Percentiles rank a stretch among this genome's conserved stretches.
phyloP scores from a whole-genome alignment of 2,888 invertebrate genomes.

The Stegana nigrithorax region DNA sequence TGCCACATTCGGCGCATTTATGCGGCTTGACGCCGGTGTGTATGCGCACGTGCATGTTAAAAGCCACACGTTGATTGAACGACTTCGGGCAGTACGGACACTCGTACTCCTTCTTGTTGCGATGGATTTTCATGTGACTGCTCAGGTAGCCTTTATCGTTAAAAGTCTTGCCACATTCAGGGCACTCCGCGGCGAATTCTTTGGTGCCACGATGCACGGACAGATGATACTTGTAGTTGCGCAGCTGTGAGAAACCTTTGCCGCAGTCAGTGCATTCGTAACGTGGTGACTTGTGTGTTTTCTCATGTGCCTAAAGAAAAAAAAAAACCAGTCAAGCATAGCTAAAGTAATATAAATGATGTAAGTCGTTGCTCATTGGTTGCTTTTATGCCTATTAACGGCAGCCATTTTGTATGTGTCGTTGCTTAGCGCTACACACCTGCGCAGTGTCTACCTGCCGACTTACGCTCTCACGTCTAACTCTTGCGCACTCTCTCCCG shows the following conservation, averaged over 20 bases:
- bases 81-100: conserved; percentile 85
- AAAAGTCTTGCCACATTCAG: conserved; percentile 84
- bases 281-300: conserved; percentile 68
- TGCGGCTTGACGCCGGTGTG: conserved; percentile 86
- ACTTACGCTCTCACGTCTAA: too few species aligned
- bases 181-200: conserved; percentile 79
- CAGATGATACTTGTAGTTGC: conserved; percentile 86
- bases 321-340: neutral
- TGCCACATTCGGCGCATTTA: conserved; percentile 81
- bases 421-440: neutral
- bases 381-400: neutral
- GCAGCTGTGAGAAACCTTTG: conserved; percentile 84
- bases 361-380: conserved; percentile 50
- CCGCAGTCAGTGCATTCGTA: conserved; percentile 83
- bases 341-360: conserved; percentile 27
- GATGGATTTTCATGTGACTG: conserved; percentile 88
- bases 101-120: conserved; percentile 83
- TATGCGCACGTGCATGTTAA: conserved; percentile 87
- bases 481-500: conserved; percentile 12
- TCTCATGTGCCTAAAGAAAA: conserved; percentile 61
- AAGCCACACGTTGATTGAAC: conserved; percentile 87
- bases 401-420: too few species aligned
- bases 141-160: conserved; percentile 87
- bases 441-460: too few species aligned
- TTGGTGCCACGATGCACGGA: conserved; percentile 85